A percentile compares a stretch with the other conserved stretches of the same genome.
These are phyloP conservation scores for Callospermophilus lateralis DNA, from an alignment of 2,113 vertebrate species.

Conservation along the genomic window DNA sequence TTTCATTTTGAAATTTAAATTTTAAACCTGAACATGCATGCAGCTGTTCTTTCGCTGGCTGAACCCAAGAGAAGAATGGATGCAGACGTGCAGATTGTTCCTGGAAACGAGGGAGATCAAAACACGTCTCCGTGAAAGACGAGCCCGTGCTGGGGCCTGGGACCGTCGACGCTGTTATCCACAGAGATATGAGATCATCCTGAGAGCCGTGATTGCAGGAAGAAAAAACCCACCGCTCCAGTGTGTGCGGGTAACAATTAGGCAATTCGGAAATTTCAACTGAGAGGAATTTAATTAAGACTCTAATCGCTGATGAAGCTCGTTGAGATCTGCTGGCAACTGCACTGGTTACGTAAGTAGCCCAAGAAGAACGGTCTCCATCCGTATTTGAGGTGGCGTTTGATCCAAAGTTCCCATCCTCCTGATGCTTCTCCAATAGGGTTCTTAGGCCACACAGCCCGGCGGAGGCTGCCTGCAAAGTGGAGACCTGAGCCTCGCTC, in stretches of 20 bases:
- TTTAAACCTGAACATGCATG: not conserved
- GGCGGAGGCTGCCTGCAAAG: not conserved
- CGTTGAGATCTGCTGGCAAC: constrained; percentile 77
- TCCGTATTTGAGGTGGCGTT: not conserved
- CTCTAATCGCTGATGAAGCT: constrained; percentile 83
- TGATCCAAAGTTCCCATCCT: not conserved
- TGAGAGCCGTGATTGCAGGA: constrained; percentile 63
- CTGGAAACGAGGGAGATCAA: not conserved
- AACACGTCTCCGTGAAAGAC: not conserved
- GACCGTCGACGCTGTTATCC: not conserved
- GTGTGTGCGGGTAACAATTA: constrained; percentile 80
- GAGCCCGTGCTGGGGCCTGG: not conserved
- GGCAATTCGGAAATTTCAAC: constrained; percentile 82
- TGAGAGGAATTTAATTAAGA: constrained; percentile 84
- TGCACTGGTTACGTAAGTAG: constrained; percentile 79
- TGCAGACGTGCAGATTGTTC: not conserved
- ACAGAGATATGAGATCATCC: constrained; percentile 65
- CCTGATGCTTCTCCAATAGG: not conserved
- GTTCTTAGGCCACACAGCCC: not conserved
- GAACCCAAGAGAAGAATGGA: not conserved
- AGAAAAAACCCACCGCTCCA: constrained; percentile 44
- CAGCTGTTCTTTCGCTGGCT: not conserved
- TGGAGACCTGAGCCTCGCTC: not conserved
- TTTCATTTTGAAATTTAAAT: constrained; percentile 28
- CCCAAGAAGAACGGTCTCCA: constrained; percentile 56